phyloP scores from a whole-genome alignment of 2,797 vertebrate genomes.

The Ibycter americanus region DNA sequence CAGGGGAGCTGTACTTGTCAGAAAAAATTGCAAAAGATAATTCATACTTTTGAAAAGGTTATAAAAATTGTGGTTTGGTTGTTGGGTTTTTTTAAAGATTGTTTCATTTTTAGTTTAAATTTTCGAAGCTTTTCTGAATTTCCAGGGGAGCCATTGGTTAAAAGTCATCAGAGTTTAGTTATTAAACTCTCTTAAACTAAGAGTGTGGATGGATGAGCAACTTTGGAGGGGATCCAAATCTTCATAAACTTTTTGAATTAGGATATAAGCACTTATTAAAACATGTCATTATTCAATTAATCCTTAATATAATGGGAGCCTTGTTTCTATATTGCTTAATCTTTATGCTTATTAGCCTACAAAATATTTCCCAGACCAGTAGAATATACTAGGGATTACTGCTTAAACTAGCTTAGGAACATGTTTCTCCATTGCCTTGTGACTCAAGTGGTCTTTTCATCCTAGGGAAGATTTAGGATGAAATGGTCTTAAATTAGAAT shows the following conservation, averaged over 20 bases:
- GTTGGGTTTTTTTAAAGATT: background rate
- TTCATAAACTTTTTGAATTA: constrained; percentile 28
- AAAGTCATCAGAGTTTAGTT: background rate
- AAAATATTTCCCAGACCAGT: background rate
- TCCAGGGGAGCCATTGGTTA: background rate
- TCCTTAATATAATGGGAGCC: background rate
- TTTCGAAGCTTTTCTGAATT: background rate
- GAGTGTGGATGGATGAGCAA: background rate
- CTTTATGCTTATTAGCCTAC: background rate
- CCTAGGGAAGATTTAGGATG: background rate
- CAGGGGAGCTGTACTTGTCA: background rate
- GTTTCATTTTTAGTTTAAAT: background rate
- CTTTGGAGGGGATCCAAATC: constrained; percentile 39
- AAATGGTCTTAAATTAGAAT: background rate
- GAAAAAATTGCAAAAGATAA: background rate
- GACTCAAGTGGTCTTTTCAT: background rate
- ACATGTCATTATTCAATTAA: background rate
- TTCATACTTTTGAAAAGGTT: background rate
- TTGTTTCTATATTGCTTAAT: constrained; percentile 18
- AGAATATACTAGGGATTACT: background rate
- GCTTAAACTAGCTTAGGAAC: background rate
- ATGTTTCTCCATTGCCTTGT: background rate
- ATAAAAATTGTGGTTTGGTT: background rate
- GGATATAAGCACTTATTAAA: constrained; percentile 1
- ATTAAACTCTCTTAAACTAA: constrained; percentile 36